Percentiles rank a stretch among this genome's conserved stretches.
phyloP scores from a whole-genome alignment of 2,113 vertebrate species.

The Eolophus roseicapilla region DNA sequence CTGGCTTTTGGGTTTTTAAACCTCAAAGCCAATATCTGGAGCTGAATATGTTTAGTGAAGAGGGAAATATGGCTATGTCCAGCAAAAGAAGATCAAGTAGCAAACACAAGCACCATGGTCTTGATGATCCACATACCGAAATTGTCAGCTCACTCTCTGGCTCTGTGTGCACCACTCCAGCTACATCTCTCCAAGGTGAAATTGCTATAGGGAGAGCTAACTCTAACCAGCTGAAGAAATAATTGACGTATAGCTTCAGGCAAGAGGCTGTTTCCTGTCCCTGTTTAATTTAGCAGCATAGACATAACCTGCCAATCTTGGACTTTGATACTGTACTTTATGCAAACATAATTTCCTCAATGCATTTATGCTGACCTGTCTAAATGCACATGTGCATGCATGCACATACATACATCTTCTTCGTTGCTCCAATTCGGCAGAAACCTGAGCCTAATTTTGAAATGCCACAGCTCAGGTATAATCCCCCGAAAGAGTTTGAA shows the following conservation, averaged over 20 bases:
- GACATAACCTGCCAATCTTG: neutral
- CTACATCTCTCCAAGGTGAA: neutral
- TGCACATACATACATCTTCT: neutral
- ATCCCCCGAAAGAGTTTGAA: neutral
- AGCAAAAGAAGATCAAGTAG: neutral
- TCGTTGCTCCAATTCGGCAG: neutral
- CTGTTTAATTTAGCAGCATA: neutral
- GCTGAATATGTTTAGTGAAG: neutral
- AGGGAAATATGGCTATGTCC: neutral
- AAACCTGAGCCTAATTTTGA: neutral
- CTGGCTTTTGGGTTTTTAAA: neutral
- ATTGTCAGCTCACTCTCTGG: neutral
- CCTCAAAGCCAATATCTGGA: neutral
- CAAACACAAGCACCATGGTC: neutral
- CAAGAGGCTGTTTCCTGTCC: neutral
- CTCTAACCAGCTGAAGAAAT: neutral
- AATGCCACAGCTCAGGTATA: neutral
- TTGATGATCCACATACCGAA: neutral
- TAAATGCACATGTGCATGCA: neutral
- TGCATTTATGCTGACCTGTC: neutral
- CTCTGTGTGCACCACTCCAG: neutral
- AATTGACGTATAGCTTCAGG: neutral
- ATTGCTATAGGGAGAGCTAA: neutral
- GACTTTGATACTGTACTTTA: neutral
- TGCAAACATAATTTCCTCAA: neutral